Base-by-base conservation (phyloP, 2,113 vertebrate genomes). In the Leucosticte australis region DNA sequence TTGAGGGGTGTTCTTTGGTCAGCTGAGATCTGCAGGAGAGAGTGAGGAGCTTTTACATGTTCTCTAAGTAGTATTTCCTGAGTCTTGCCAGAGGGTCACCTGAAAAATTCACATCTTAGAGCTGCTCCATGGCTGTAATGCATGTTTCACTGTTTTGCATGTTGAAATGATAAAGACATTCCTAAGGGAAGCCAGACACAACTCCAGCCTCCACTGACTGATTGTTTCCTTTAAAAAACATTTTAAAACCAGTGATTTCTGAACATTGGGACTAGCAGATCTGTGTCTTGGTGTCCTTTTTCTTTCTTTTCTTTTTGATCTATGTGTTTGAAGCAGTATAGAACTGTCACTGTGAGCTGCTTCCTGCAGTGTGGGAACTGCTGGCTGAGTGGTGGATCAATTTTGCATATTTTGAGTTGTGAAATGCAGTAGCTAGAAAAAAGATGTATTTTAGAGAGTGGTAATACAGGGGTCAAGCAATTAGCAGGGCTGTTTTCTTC, bases 51-150 rank as follows among this genome's bases (percentile, higher is more conserved):
- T 82, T 49, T 92, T 91, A 63, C 62, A 93, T 77, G 31, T 71
- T 87, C 76, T 67, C 53, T 85, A 83, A 90, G 88, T 67, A 52
- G 41, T 53, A 49, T 89, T 92, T 89, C 2, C 1, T 75, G 69
- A 80, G 13, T 83, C 59, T 79, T 81, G 87, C 90, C 94, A 87
- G 71, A 74, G 81, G 46, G 42, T 86, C 89, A 92, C 94, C 90
- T 85, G 65, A 88, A 93, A 88, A 87, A 91, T 23, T 86, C 69
- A 17, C 33, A 23, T 77, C 41, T 23, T 50, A 4, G 26, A 28
- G 42, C 47, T 47, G 47, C 64, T 67, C n/a, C 22, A 2, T 55
- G 59, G 39, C 74, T 76, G 57, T 70, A 89, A 47, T 68, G 20
- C 23, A 1, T 46, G 65, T 80, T 65, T 27, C 50, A 44, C 69